These are phyloP conservation scores for Caenorhabditis imperialis DNA, from an alignment of 2,888 invertebrate species.

Conservation along the genomic window DNA sequence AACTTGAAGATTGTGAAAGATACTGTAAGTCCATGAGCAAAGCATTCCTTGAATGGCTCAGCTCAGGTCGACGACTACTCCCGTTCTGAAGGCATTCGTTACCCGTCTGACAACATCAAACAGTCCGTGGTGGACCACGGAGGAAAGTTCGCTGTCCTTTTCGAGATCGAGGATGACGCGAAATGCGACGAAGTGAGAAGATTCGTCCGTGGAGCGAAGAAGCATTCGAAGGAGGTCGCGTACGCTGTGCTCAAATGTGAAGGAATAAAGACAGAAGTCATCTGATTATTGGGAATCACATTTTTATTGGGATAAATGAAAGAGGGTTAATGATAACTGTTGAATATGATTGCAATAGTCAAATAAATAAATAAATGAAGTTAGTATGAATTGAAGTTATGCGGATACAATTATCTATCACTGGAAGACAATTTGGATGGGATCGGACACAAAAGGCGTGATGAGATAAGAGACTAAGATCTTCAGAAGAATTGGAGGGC, in stretches of 20 bases:
- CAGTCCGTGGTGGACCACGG: slow-evolving; percentile 42
- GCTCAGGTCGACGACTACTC: slow-evolving; percentile 48
- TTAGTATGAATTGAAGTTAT: no score
- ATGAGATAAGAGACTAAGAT: neutral
- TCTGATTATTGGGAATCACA: slow-evolving; percentile 16
- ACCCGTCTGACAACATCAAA: slow-evolving; percentile 46
- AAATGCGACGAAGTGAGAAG: slow-evolving; percentile 40
- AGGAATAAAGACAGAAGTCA: slow-evolving; percentile 27
- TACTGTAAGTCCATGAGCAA: slow-evolving; percentile 7
- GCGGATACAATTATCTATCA: no score
- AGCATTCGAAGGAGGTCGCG: slow-evolving; percentile 38
- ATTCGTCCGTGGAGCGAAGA: slow-evolving; percentile 43
- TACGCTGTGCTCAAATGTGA: slow-evolving; percentile 42
- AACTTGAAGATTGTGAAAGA: slow-evolving; percentile 45
- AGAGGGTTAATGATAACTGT: neutral
- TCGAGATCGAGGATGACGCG: slow-evolving; percentile 34
- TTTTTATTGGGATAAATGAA: slow-evolving; percentile 18
- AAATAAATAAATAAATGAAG: no score
- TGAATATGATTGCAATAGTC: no score
- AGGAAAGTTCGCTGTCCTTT: slow-evolving; percentile 44
- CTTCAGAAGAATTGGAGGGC: slow-evolving; percentile 11
- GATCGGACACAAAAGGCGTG: neutral
- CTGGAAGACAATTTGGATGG: neutral
- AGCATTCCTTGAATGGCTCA: neutral
- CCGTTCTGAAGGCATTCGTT: slow-evolving; percentile 24